Evolutionary conservation across 1,140 invertebrate species (phyloP).

Genomic region (Lasioglossum baleicum): DNA sequence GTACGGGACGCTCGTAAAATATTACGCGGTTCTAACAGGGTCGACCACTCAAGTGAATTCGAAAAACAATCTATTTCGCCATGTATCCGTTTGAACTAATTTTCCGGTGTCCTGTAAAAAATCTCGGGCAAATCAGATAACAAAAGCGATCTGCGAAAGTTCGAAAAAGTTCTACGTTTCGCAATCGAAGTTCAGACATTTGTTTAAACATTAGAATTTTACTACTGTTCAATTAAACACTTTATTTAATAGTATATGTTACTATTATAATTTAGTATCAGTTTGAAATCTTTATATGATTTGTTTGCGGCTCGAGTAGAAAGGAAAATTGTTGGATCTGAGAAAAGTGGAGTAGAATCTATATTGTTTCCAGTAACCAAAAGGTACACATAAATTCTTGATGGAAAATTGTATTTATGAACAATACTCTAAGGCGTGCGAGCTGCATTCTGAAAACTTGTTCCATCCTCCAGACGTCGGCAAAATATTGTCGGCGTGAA

Average conservation of each 20-base stretch:
- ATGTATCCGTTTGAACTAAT: background rate
- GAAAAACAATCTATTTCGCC: background rate
- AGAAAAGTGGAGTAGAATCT: too few relatives aligned
- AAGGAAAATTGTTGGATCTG: too few relatives aligned
- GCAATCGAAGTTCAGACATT: too few relatives aligned
- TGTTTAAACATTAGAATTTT: too few relatives aligned
- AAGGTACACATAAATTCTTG: background rate
- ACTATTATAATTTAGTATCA: too few relatives aligned
- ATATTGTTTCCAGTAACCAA: background rate
- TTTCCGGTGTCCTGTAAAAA: background rate
- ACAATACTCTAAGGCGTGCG: background rate
- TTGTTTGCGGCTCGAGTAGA: too few relatives aligned
- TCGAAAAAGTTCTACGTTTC: too few relatives aligned
- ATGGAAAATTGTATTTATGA: background rate
- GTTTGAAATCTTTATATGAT: too few relatives aligned
- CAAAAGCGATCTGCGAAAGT: too few relatives aligned
- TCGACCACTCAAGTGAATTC: background rate
- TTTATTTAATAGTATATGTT: too few relatives aligned
- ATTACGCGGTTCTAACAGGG: background rate
- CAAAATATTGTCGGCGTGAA: conserved; percentile 14
- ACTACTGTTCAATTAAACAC: too few relatives aligned
- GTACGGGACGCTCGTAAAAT: conserved; percentile 26
- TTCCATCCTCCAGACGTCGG: background rate
- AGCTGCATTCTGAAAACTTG: conserved; percentile 8
- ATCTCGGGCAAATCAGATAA: too few relatives aligned